Evolutionary conservation across 2,888 invertebrate genomes (phyloP), one percentile per base, ranked within the genome.

Genomic region (Euzophera pinguis): DNA sequence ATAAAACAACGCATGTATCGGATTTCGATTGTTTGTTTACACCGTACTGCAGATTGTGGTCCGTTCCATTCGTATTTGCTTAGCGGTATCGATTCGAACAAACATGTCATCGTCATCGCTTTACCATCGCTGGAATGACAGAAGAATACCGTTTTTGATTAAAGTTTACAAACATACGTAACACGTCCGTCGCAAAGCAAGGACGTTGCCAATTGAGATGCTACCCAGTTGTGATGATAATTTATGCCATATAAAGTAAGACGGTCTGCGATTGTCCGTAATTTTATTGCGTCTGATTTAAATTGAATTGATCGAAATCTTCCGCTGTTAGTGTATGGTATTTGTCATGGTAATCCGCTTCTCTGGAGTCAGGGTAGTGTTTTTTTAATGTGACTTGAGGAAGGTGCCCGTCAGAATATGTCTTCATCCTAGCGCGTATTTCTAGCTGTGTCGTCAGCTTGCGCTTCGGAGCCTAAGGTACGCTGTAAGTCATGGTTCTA

Each of bases 191-290:
- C 43, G 10, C 32, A 9, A 3, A 6, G 17, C 42, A 50, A 50
- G 50, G 50, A 50, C 42, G 12, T 16, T 43, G 17, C 17, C 42
- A 34, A 50, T 42, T 34, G 50, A 50, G 43, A 50, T 22, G 35
- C 50, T 35, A 43, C 17, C 32, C 22, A 34, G 34, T 27, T 42
- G 43, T 51, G 16, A 34, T 42, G 50, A 42, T 50, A 43, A 51
- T 43, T 51, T 42, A 50, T 50, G 17, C 50, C 34, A 50, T 50
- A 34, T 42, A 50, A 38, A 48, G 45, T 27, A 48, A 38, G 48
- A n/a, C 14, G 7, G 47, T 47, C 22, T 48, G 37, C 27, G 27
- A 17, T 16, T 14, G 45, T 45, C 45, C 32, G 45, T 45, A 45
- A 45, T 45, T 45, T 32, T 34, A 45, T 38, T 37, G 37, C 27